A percentile compares a stretch with the other conserved stretches of the same genome.
These are phyloP conservation scores for Dromius quadrimaculatus DNA, from an alignment of 2,888 invertebrate species.

Conservation along the genomic window DNA sequence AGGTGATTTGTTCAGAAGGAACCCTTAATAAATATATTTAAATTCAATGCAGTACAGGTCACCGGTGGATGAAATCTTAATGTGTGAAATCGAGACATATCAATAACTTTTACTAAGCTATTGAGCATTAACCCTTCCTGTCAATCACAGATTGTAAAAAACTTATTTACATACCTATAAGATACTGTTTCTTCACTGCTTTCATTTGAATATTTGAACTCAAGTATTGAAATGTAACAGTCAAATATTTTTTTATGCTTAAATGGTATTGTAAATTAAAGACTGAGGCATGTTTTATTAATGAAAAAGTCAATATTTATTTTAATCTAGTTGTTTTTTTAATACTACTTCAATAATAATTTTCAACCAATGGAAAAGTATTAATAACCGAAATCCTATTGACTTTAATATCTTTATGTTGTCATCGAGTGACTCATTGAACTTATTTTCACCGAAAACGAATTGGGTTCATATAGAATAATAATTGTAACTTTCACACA, in stretches of 20 bases:
- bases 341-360: not conserved
- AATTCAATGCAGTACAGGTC: not conserved
- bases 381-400: not conserved
- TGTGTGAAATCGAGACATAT: slow-evolving; percentile 2
- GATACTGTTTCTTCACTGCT: not conserved
- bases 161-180: not conserved
- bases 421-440: not conserved
- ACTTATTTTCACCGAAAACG: too few species aligned
- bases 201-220: not conserved
- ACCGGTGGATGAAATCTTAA: not conserved
- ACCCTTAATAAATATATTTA: not conserved
- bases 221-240: slow-evolving; percentile 13
- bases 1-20: too few species aligned
- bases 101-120: not conserved
- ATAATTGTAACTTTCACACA: too few species aligned
- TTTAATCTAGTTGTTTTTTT: not conserved
- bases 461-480: too few species aligned
- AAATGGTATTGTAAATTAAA: not conserved
- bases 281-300: not conserved
- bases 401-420: not conserved
- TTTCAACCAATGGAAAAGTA: not conserved
- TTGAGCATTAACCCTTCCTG: not conserved
- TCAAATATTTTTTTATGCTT: not conserved
- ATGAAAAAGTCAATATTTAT: slow-evolving; percentile 5
- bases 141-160: not conserved